These are phyloP conservation scores for Hedya salicella DNA, from an alignment of 2,888 invertebrate species.

Conservation along the genomic window DNA sequence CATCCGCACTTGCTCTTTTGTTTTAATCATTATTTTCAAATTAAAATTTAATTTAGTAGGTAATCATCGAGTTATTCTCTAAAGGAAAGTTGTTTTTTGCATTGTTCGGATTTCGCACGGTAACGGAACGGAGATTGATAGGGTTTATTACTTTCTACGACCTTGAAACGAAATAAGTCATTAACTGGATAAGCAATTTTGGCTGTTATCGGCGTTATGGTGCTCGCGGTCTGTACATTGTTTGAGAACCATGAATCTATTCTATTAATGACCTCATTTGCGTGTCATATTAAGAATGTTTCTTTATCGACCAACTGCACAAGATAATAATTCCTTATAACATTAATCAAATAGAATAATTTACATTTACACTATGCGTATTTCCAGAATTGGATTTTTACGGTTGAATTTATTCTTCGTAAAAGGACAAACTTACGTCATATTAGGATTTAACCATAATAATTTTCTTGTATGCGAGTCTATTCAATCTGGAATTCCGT, in stretches of 20 bases:
- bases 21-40: constrained; percentile 46
- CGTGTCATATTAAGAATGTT: background rate
- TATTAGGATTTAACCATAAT: background rate
- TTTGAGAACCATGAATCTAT: background rate
- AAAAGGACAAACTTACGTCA: too few species aligned
- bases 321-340: too few species aligned
- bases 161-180: constrained; percentile 61
- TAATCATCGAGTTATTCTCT: constrained; percentile 48
- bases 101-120: constrained; percentile 66
- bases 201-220: constrained; percentile 6
- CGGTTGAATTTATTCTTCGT: too few species aligned
- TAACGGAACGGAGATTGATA: constrained; percentile 53
- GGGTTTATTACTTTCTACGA: constrained; percentile 59
- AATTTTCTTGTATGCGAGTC: background rate
- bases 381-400: too few species aligned
- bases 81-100: constrained; percentile 60
- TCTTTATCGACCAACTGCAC: background rate
- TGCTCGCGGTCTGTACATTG: constrained; percentile 6
- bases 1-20: constrained; percentile 36
- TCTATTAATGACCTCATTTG: constrained; percentile 3
- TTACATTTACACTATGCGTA: too few species aligned
- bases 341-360: too few species aligned
- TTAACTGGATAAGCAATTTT: constrained; percentile 48
- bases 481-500: background rate
- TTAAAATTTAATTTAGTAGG: constrained; percentile 50